Conservation (phyloP, 1,140 invertebrate genomes). For the Myzus persicae region DNA sequence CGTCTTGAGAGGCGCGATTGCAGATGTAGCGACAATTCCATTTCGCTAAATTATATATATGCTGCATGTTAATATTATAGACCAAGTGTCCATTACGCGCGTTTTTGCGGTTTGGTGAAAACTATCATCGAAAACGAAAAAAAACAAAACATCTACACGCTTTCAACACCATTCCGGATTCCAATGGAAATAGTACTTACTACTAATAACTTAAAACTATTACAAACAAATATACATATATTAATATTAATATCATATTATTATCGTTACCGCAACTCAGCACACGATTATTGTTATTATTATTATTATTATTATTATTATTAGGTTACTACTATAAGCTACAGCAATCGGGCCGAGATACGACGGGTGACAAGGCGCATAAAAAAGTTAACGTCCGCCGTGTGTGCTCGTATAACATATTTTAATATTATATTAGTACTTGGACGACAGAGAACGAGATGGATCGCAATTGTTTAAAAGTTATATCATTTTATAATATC, state of each 20-base stretch:
- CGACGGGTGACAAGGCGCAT: too few relatives aligned
- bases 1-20: background rate
- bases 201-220: too few relatives aligned
- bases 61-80: too few relatives aligned
- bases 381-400: background rate
- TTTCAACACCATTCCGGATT: too few relatives aligned
- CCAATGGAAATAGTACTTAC: too few relatives aligned
- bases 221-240: too few relatives aligned
- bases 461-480: background rate
- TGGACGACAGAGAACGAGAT: background rate
- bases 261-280: too few relatives aligned
- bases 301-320: too few relatives aligned
- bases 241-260: too few relatives aligned
- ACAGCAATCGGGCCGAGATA: too few relatives aligned
- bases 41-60: background rate
- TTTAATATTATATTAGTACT: background rate
- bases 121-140: background rate
- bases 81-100: background rate
- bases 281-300: too few relatives aligned
- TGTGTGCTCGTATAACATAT: background rate
- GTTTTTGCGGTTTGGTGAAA: background rate
- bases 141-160: background rate
- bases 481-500: background rate
- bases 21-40: background rate
- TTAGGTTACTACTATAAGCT: too few relatives aligned